These are phyloP conservation scores for Limanda limanda DNA, from an alignment of 2,113 vertebrate species.

Conservation along the genomic window DNA sequence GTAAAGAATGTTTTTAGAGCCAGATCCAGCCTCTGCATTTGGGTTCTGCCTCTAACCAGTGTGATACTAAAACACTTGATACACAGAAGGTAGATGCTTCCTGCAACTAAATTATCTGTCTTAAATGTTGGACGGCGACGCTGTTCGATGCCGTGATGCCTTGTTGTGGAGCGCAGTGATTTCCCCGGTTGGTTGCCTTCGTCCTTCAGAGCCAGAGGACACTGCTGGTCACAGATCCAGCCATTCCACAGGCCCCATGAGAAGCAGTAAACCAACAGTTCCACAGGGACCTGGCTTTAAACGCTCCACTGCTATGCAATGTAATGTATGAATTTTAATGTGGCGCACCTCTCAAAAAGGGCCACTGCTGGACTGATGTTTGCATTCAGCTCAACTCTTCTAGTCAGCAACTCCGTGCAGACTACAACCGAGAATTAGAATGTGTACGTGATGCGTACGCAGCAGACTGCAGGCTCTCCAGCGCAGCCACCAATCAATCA, in stretches of 20 bases:
- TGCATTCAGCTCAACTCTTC: constrained; percentile 50
- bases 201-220: constrained; percentile 77
- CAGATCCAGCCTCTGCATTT: too few species aligned
- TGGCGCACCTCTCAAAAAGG: constrained; percentile 29
- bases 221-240: constrained; percentile 61
- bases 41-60: too few species aligned
- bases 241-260: constrained; percentile 41
- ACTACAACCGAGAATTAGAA: constrained; percentile 18
- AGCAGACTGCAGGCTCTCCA: background rate
- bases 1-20: too few species aligned
- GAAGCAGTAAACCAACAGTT: constrained; percentile 71
- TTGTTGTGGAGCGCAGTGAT: constrained; percentile 47
- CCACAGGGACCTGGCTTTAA: constrained; percentile 65
- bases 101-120: constrained; percentile 27
- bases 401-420: constrained; percentile 45
- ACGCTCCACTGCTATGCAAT: constrained; percentile 54
- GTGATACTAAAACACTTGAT: constrained; percentile 16
- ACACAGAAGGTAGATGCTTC: constrained; percentile 20
- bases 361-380: constrained; percentile 44
- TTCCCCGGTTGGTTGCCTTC: constrained; percentile 58
- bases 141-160: constrained; percentile 27
- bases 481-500: too few species aligned
- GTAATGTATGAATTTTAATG: constrained; percentile 74
- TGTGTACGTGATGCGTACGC: background rate
- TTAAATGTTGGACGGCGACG: constrained; percentile 38